These are phyloP conservation scores for Numenius phaeopus DNA, from an alignment of 2,797 vertebrate genomes.

Conservation along the genomic window DNA sequence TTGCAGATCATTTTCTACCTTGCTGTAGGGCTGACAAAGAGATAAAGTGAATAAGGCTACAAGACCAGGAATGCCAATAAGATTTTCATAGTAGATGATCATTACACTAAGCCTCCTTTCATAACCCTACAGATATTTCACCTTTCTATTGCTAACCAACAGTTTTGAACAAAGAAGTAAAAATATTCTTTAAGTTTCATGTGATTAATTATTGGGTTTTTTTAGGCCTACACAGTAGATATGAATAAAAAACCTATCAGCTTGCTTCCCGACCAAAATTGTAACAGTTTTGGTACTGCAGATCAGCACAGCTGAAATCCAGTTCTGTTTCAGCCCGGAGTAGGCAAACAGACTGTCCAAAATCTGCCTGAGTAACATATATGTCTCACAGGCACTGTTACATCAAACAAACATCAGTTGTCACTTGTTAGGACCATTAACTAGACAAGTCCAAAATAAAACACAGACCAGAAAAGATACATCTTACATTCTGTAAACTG, in stretches of 20 bases:
- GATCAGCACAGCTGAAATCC: background rate
- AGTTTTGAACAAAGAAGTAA: background rate
- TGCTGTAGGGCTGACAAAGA: background rate
- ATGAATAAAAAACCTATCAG: background rate
- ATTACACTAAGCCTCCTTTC: background rate
- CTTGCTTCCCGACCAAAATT: background rate
- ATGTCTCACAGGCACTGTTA: constrained; percentile 34
- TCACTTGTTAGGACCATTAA: constrained; percentile 88
- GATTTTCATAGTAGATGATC: background rate
- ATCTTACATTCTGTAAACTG: constrained; percentile 89
- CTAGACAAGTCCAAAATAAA: constrained; percentile 82
- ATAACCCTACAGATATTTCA: background rate
- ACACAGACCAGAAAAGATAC: constrained; percentile 84
- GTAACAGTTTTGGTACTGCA: background rate
- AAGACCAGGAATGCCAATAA: background rate
- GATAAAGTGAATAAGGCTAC: background rate
- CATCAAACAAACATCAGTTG: constrained; percentile 83
- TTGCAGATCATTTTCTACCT: background rate
- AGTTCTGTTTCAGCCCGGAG: background rate
- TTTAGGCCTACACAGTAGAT: background rate
- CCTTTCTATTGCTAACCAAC: background rate
- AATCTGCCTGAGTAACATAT: background rate
- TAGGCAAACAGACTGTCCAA: background rate
- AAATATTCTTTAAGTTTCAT: background rate
- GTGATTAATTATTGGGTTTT: background rate